phyloP scores from a whole-genome alignment of 2,797 vertebrate species.

The Mastacembelus armatus region DNA sequence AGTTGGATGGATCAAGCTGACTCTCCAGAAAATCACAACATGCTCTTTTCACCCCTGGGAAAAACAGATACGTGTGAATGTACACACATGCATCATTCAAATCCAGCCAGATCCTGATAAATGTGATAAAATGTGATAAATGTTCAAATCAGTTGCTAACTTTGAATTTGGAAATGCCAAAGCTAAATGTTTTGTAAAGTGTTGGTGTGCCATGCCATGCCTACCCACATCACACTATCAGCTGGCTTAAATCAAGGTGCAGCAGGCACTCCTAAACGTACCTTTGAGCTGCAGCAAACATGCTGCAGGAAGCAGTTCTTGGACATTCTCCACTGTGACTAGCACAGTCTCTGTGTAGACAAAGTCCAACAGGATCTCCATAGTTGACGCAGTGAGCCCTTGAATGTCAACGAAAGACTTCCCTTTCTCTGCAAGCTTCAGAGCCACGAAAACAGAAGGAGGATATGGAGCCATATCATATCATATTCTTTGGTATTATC shows the following conservation, averaged over 20 bases:
- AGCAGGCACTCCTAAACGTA: conserved; percentile 60
- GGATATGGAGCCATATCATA: too few species aligned
- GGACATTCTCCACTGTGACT: conserved; percentile 97
- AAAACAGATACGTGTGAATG: conserved; percentile 44
- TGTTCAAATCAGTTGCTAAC: background rate
- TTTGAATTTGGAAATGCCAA: background rate
- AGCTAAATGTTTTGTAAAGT: background rate
- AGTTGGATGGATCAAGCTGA: conserved; percentile 97
- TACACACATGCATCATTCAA: background rate
- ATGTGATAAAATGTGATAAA: too few species aligned
- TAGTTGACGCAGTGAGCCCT: conserved; percentile 94
- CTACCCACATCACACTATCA: background rate
- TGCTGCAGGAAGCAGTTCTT: conserved; percentile 95
- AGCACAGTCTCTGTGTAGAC: conserved; percentile 98
- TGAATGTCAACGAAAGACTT: conserved; percentile 99
- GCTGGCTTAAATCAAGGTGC: background rate
- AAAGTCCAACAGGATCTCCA: conserved; percentile 98
- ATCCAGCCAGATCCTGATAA: conserved; percentile 3
- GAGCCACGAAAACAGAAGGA: conserved; percentile 33
- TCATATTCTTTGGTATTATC: background rate
- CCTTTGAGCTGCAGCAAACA: conserved; percentile 98
- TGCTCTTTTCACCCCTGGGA: conserved; percentile 95
- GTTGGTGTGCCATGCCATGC: background rate
- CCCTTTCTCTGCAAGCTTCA: conserved; percentile 95
- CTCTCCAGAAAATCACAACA: conserved; percentile 98